Conservation (phyloP, 2,888 invertebrate genomes). For the Dascillus cervinus region DNA sequence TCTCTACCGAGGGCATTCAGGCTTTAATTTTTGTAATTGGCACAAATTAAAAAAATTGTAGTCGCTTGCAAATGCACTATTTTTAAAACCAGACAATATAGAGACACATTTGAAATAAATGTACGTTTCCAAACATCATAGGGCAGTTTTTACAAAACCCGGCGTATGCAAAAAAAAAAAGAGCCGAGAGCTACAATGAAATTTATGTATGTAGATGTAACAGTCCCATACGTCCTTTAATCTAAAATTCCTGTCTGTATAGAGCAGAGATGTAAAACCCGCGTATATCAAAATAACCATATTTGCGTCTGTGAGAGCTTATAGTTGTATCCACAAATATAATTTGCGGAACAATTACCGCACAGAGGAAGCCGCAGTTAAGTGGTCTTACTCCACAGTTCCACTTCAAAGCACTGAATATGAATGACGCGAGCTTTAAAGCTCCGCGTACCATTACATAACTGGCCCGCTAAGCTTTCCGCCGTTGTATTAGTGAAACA, state of each 20-base stretch:
- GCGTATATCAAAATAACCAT: slow-evolving; percentile 37
- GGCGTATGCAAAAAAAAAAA: too few species aligned
- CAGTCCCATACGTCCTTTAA: slow-evolving; percentile 9
- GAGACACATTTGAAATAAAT: too few species aligned
- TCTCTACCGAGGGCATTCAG: too few species aligned
- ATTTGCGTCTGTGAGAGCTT: slow-evolving; percentile 35
- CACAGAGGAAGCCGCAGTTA: slow-evolving; percentile 40
- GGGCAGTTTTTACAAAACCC: too few species aligned
- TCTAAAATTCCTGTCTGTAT: slow-evolving; percentile 11
- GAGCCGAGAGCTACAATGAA: too few species aligned
- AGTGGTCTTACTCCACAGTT: slow-evolving; percentile 34
- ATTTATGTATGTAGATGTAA: too few species aligned
- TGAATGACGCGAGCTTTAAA: slow-evolving; percentile 23
- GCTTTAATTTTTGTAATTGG: too few species aligned
- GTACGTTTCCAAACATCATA: too few species aligned
- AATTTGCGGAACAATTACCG: slow-evolving; percentile 43
- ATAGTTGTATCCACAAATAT: slow-evolving; percentile 41
- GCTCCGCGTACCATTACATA: slow-evolving; percentile 16
- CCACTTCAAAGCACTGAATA: slow-evolving; percentile 23
- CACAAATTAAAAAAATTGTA: too few species aligned
- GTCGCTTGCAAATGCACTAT: too few species aligned
- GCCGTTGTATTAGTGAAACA: slow-evolving; percentile 40
- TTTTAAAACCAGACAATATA: too few species aligned
- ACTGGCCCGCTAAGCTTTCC: slow-evolving; percentile 37
- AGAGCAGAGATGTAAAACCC: slow-evolving; percentile 16